Evolutionary conservation across 23 tunicate species (phyloP).

Genomic region (Diplosoma virens): DNA sequence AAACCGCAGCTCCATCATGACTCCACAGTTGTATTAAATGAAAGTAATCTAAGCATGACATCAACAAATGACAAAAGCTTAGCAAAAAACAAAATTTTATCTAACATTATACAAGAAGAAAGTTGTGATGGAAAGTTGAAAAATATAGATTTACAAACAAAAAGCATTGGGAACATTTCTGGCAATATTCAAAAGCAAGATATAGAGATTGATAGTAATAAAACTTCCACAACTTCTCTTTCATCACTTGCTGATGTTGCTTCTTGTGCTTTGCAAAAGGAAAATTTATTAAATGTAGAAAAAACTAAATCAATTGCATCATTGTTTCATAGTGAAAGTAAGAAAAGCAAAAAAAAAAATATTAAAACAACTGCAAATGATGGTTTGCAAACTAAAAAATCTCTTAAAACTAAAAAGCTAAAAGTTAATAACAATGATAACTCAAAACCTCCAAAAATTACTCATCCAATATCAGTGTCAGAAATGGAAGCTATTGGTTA

Average conservation of each 20-base stretch:
- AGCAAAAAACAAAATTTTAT: no score
- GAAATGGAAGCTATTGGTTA: slow-evolving; percentile 14
- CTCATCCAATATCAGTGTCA: not conserved
- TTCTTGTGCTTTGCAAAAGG: not conserved
- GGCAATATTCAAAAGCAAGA: no score
- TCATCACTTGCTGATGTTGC: slow-evolving; percentile 4
- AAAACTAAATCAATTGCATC: not conserved
- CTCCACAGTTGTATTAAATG: not conserved
- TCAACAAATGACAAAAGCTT: no score
- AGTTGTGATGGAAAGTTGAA: no score
- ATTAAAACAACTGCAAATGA: not conserved
- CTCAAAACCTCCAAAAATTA: slow-evolving; percentile 4
- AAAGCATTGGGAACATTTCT: no score
- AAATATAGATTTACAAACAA: no score
- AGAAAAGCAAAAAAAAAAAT: not conserved
- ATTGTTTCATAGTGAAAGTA: not conserved
- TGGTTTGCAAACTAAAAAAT: not conserved
- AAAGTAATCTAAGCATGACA: no score
- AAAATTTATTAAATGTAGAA: not conserved
- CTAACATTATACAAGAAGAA: no score
- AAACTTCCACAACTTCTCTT: not conserved
- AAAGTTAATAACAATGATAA: no score
- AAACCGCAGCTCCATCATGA: no score
- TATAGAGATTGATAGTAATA: no score
- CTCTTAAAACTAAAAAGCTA: not conserved